Percentiles rank a stretch among this genome's conserved stretches.
Conservation (phyloP, 2,797 vertebrate species). For the Anniella stebbinsi region DNA sequence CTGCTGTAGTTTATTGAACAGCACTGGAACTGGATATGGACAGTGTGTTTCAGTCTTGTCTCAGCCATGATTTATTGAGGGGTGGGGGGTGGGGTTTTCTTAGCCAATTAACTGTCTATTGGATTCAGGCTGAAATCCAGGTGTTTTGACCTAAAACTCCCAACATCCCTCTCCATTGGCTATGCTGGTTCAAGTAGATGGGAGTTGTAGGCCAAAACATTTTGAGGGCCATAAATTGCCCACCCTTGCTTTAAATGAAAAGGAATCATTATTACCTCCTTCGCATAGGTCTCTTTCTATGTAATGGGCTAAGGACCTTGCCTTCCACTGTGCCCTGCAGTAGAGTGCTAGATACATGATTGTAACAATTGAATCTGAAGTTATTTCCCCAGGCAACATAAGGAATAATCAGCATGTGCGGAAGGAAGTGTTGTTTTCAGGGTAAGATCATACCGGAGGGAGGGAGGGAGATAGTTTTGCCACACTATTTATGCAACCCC, state of each 20-base stretch:
- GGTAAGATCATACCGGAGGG: neutral
- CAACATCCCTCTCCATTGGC: no score
- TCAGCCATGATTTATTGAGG: neutral
- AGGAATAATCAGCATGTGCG: neutral
- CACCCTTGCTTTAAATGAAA: neutral
- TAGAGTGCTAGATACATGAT: neutral
- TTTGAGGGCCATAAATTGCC: no score
- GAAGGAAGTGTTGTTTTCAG: conserved; percentile 3
- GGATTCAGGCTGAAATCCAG: neutral
- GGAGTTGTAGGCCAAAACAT: no score
- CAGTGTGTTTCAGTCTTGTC: neutral
- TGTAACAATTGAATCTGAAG: neutral
- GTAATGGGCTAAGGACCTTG: neutral
- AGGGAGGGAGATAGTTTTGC: conserved; percentile 5
- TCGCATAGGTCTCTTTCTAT: neutral
- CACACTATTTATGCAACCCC: neutral
- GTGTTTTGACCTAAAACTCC: no score
- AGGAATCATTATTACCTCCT: neutral
- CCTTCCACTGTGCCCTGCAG: no score
- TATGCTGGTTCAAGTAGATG: no score
- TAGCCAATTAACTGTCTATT: neutral
- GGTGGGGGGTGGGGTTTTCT: neutral
- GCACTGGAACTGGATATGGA: neutral
- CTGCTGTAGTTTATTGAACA: neutral
- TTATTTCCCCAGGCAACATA: neutral